Base-by-base conservation (phyloP, 2,888 invertebrate genomes). In the Creontiades dilutus region DNA sequence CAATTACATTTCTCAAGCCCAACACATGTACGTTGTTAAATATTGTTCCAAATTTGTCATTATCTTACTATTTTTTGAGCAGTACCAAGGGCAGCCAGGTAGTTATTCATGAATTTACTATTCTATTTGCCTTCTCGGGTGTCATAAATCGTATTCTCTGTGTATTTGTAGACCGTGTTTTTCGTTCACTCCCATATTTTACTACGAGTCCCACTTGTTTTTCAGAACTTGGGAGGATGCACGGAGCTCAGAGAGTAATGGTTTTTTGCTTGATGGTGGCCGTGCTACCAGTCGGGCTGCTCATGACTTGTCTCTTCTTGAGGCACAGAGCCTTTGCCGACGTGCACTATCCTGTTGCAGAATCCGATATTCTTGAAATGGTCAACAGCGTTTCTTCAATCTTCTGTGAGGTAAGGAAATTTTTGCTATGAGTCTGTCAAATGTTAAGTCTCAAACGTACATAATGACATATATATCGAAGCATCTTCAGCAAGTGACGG, bases 351-450 rank as follows among this genome's bases (percentile, higher is more conserved):
- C 95, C 95, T 91, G 96, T 97, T 92, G 96, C 97, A 12, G 97
- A 97, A 93, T 97, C 97, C 0, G 97, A 97, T 93, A 96, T 97
- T 23, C 94, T 97, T 86, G 96, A 97, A 93, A 96, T 97, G 91
- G 95, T 95, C 90, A 96, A 96, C 93, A 97, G 97, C 57, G 96
- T 97, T 91, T 97, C 97, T 13, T 96, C 97, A 75, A 94, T 97
- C 92, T 97, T 97, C 94, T 97, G 97, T 93, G 94, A 94, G 92
- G 94, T 94, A 92, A 92, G 92, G n/a, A n/a, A n/a, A n/a, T n/a
- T n/a, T n/a, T n/a, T n/a, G n/a, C n/a, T n/a, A n/a, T n/a, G n/a
- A n/a, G n/a, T n/a, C n/a, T n/a, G n/a, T n/a, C n/a, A n/a, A n/a
- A n/a, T n/a, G n/a, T n/a, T n/a, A n/a, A n/a, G n/a, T n/a, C n/a